Evolutionary conservation across 2,113 vertebrate species (phyloP).

Genomic region (Myxocyprinus asiaticus): DNA sequence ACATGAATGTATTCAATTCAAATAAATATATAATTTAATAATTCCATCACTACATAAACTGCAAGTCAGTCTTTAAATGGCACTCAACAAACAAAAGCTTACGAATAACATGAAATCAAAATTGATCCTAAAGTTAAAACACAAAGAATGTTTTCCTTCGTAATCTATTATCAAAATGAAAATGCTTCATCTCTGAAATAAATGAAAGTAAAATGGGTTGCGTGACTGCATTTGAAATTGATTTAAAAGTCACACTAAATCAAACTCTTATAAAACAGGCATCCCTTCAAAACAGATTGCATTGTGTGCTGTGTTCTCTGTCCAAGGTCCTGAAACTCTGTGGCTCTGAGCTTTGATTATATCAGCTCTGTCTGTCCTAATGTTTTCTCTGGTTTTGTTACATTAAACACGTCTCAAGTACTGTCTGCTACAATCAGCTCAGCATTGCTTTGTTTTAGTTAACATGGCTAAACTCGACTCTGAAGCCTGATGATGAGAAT

Average conservation of each 20-base stretch:
- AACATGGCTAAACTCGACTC: neutral
- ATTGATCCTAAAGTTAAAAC: too few species aligned
- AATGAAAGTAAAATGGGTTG: too few species aligned
- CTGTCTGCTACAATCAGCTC: slow-evolving; percentile 15
- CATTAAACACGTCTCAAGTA: neutral
- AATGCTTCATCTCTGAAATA: too few species aligned
- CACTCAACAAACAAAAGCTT: neutral
- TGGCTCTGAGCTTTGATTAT: neutral
- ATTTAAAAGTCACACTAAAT: neutral
- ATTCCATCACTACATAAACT: neutral
- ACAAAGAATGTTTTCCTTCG: too few species aligned
- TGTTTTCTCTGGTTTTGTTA: slow-evolving; percentile 19
- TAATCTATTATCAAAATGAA: too few species aligned
- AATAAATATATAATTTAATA: too few species aligned
- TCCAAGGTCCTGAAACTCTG: too few species aligned
- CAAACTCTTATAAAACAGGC: neutral
- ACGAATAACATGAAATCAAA: neutral
- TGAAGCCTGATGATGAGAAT: neutral
- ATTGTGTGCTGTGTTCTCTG: too few species aligned
- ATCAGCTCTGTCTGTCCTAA: neutral
- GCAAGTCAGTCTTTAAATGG: neutral
- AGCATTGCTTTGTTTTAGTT: slow-evolving; percentile 1
- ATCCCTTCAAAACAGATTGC: too few species aligned
- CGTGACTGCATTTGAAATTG: too few species aligned
- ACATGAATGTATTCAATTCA: too few species aligned